Evolutionary conservation across 2,888 invertebrate species (phyloP).

Genomic region (Drosophila nr. perissopoda): DNA sequence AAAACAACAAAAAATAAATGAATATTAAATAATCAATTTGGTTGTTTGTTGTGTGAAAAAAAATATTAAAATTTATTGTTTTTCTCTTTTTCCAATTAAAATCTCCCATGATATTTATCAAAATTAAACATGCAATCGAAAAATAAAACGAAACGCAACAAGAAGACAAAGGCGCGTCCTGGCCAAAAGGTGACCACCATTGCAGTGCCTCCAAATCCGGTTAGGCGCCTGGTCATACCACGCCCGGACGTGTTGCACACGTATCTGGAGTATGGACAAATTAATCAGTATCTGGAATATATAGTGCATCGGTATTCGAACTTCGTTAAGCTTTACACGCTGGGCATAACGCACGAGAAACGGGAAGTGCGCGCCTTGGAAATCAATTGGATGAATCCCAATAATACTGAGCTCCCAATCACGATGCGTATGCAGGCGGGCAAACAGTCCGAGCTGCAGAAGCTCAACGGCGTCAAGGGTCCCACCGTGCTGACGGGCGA

Average conservation of each 20-base stretch:
- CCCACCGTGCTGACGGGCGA: slow-evolving; percentile 43
- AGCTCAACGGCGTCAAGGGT: slow-evolving; percentile 7
- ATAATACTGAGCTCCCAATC: slow-evolving; percentile 56
- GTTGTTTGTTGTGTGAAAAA: slow-evolving; percentile 5
- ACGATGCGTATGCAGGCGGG: slow-evolving; percentile 44
- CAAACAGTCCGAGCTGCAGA: slow-evolving; percentile 20
- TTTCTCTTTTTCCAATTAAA: neutral
- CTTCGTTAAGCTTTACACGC: slow-evolving; percentile 77
- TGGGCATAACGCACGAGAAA: slow-evolving; percentile 82
- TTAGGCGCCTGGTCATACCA: slow-evolving; percentile 60
- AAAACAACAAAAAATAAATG: too few relatives aligned
- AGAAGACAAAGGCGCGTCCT: slow-evolving; percentile 42
- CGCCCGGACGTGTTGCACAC: slow-evolving; percentile 79
- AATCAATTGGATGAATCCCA: slow-evolving; percentile 81
- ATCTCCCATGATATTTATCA: neutral
- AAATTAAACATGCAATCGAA: slow-evolving; percentile 39
- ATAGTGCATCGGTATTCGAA: slow-evolving; percentile 72
- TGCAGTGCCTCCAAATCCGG: neutral
- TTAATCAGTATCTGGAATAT: slow-evolving; percentile 83
- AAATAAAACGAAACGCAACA: slow-evolving; percentile 49
- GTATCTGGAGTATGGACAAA: slow-evolving; percentile 81
- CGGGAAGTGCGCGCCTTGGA: slow-evolving; percentile 80
- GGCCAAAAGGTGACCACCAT: slow-evolving; percentile 6
- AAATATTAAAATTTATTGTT: slow-evolving; percentile 28
- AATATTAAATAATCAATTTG: slow-evolving; percentile 4